Evolutionary conservation across 2,113 vertebrate genomes (phyloP), one percentile per base, ranked within the genome.

Genomic region (Apus apus): DNA sequence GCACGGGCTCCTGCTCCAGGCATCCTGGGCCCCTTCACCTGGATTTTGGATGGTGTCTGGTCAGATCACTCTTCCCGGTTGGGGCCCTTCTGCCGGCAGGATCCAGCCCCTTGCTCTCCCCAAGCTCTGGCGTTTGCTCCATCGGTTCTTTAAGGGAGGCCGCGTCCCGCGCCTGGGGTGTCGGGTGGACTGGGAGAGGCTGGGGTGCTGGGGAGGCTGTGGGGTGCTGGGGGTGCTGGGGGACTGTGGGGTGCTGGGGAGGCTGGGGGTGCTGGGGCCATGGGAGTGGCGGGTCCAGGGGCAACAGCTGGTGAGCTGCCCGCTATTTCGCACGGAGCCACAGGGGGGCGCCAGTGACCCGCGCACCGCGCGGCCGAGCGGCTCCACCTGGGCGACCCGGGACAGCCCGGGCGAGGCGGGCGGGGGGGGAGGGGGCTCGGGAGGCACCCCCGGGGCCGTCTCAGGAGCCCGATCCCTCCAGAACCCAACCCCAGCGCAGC

Each of bases 311-410:
- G n/a, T 1, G 53, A 58, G 81, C 64, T 4, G 51, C 57, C 64
- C 17, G 88, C 83, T n/a, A 2, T 95, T 92, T 17, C 71, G 23
- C 62, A 4, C 1, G 12, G 14, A 29, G 72, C 94, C 97, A 29
- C 95, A 57, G 43, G 97, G 74, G 96, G 96, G 97, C 96, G 93
- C 19, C 94, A 94, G 12, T 71, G 75, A 50, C 77, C 57, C 50
- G 36, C 6, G 25, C 51, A 62, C 32, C 11, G 56, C 25, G 12
- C 19, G 40, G 23, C 27, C 19, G 23, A 9, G 20, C 83, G 0
- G 68, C 34, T 40, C 38, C 21, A 1, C 1, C 61, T 11, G 67
- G 79, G 53, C 2, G 0, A 21, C 11, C 54, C 3, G 64, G 78
- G 75, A 4, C 62, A 13, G 74, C 5, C 25, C 8, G 30, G 50